These are phyloP conservation scores for Lucilia sericata DNA, from an alignment of 1,140 invertebrate species.

Conservation along the genomic window DNA sequence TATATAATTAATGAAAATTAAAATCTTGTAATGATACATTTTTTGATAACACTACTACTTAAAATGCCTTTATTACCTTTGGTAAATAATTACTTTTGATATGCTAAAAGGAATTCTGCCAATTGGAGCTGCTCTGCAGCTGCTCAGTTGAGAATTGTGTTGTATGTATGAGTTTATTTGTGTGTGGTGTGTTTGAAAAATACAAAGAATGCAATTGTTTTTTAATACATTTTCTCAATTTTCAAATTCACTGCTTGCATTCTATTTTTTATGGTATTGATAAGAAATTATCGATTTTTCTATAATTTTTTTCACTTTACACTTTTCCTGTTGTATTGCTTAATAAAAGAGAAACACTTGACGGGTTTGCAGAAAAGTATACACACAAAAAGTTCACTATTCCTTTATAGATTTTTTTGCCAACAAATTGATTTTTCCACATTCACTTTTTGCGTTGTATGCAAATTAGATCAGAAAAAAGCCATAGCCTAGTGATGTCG, in stretches of 20 bases:
- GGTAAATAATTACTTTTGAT: background rate
- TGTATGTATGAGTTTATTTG: background rate
- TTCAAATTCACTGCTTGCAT: background rate
- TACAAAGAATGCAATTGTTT: conserved; percentile 33
- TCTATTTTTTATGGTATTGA: conserved; percentile 9
- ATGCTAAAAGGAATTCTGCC: background rate
- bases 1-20: background rate
- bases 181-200: background rate
- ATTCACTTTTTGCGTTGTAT: conserved; percentile 37
- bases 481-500: conserved; percentile 3
- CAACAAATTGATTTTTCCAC: conserved; percentile 41
- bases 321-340: background rate
- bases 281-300: conserved; percentile 21
- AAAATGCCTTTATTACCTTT: background rate
- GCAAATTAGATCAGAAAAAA: conserved; percentile 27
- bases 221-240: conserved; percentile 22
- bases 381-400: background rate
- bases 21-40: background rate
- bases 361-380: background rate
- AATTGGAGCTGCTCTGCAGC: conserved; percentile 20
- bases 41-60: background rate
- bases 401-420: conserved; percentile 5
- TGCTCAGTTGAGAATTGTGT: background rate
- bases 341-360: background rate
- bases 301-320: background rate